phyloP scores from a whole-genome alignment of 2,113 vertebrate species.

The Halichoerus grypus region DNA sequence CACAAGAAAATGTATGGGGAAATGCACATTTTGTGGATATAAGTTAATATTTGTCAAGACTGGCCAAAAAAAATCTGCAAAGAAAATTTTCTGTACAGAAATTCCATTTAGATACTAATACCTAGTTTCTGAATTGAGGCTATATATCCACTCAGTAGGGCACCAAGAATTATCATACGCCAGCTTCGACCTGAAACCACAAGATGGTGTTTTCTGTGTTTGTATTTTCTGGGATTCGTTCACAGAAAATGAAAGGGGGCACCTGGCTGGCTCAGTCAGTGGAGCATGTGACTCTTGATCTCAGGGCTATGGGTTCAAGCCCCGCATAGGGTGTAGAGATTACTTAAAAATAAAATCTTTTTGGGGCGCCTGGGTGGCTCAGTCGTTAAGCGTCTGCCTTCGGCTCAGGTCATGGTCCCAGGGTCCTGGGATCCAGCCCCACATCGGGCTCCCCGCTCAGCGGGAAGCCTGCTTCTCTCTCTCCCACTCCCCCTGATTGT shows the following conservation, averaged over 20 bases:
- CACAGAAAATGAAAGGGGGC: background rate
- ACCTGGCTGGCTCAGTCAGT: background rate
- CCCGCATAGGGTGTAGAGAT: too few species aligned
- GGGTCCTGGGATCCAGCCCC: too few species aligned
- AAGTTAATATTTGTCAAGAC: constrained; percentile 18
- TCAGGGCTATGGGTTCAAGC: too few species aligned
- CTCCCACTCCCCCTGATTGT: too few species aligned
- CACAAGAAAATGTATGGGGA: background rate
- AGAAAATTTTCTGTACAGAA: constrained; percentile 6
- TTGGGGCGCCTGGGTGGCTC: too few species aligned
- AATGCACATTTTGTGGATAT: background rate
- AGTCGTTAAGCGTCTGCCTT: too few species aligned
- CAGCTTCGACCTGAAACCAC: background rate
- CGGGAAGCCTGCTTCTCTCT: too few species aligned
- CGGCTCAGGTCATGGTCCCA: too few species aligned
- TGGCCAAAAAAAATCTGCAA: background rate
- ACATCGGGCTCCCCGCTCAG: too few species aligned
- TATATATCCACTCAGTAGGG: background rate
- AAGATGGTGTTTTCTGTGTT: background rate
- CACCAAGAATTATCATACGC: background rate
- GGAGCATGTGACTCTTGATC: background rate
- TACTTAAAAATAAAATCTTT: background rate
- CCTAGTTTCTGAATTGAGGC: constrained; percentile 1
- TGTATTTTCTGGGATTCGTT: background rate
- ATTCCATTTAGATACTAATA: background rate